Conservation (phyloP, 2,888 invertebrate species). For the Drosophila histrio region DNA sequence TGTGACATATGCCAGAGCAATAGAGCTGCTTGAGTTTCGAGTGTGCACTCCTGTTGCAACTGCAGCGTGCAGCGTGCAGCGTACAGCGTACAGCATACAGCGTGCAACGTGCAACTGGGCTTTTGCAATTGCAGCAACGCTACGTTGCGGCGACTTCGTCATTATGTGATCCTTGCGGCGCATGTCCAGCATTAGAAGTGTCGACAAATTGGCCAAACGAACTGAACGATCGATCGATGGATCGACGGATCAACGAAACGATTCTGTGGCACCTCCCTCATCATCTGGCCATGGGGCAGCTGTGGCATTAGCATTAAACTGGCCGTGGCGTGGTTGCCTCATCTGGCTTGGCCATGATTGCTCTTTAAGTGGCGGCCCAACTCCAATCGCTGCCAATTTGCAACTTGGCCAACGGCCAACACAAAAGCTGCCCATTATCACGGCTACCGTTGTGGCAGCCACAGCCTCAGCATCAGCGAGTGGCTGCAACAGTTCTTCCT, state of each 20-base stretch:
- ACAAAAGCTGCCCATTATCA: slow-evolving; percentile 66
- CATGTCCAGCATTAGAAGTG: slow-evolving; percentile 71
- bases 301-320: slow-evolving; percentile 53
- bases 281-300: slow-evolving; percentile 59
- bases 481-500: neutral
- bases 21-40: slow-evolving; percentile 51
- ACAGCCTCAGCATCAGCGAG: neutral
- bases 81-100: slow-evolving; percentile 1
- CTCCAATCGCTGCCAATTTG: slow-evolving; percentile 59
- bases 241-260: slow-evolving; percentile 1
- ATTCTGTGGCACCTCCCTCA: slow-evolving; percentile 20
- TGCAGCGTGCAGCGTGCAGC: slow-evolving; percentile 11
- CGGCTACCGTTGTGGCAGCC: slow-evolving; percentile 65
- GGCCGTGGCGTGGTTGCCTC: slow-evolving; percentile 46
- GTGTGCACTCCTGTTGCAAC: slow-evolving; percentile 55
- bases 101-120: slow-evolving; percentile 27
- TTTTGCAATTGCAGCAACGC: slow-evolving; percentile 11
- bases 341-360: slow-evolving; percentile 49
- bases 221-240: slow-evolving; percentile 2
- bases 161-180: slow-evolving; percentile 57
- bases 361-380: slow-evolving; percentile 50
- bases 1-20: slow-evolving; percentile 54
- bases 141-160: slow-evolving; percentile 13
- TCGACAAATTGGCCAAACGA: slow-evolving; percentile 71
- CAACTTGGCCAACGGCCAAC: slow-evolving; percentile 49